Base-by-base conservation (phyloP, 2,797 vertebrate species). In the Dromococcyx pavoninus region DNA sequence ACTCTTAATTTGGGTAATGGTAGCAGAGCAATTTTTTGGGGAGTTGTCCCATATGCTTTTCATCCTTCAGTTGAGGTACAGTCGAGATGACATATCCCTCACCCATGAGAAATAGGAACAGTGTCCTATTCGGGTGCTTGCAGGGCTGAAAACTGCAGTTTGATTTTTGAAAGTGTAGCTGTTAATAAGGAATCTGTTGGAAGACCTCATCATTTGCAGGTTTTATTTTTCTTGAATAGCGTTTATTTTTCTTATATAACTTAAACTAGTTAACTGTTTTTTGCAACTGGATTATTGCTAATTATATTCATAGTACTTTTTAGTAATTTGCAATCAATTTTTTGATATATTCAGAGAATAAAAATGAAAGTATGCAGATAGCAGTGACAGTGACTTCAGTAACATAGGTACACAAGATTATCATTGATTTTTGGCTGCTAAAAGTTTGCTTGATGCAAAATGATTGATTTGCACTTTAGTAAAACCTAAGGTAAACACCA, bases 361-460 rank as follows among this genome's bases (percentile, higher is more conserved):
- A 94, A 94, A 87, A 70, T 62, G 22, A 19, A 86, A 74, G 41
- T 22, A 22, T 62, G 25, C 25, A 56, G 84, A 60, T 57, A 78
- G 37, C 35, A 58, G 56, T 67, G 81, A 86, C 85, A 91, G 37
- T 83, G 92, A 73, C 81, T 82, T 54, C 5, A 85, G 50, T 79
- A 89, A 79, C 24, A 5, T 23, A n/a, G 21, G 25, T 71, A 73
- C 48, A 32, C 80, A 39, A 86, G 43, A 66, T 80, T 92, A 33
- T 24, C 93, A 93, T 96, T 97, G 81, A 67, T 89, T 95, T n/a
- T 96, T 96, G 95, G 86, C 94, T 67, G 27, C 46, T 80, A 77
- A 83, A 82, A 88, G 35, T 91, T 92, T 94, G 80, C 90, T 93
- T 88, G 66, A 84, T 93, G 84, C 80, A 89, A 94, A 97, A 84